phyloP scores from a whole-genome alignment of 2,113 vertebrate species.

The Geococcyx californianus region DNA sequence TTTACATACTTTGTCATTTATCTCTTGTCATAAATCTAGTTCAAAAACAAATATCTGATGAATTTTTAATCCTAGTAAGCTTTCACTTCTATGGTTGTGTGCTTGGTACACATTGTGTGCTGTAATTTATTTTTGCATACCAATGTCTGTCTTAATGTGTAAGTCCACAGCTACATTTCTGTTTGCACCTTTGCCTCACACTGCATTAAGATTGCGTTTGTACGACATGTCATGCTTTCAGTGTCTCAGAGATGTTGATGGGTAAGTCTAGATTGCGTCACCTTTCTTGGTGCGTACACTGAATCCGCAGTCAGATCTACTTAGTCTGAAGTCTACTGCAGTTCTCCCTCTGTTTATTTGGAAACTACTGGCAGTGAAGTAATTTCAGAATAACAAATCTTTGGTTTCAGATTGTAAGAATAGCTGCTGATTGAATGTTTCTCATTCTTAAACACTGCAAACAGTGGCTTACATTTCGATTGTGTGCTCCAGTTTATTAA shows the following conservation, averaged over 20 bases:
- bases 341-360: neutral
- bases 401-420: neutral
- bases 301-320: neutral
- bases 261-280: neutral
- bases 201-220: neutral
- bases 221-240: neutral
- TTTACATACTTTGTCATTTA: conserved; percentile 1
- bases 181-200: neutral
- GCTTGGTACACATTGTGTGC: neutral
- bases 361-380: neutral
- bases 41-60: neutral
- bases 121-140: neutral
- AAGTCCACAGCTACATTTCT: neutral
- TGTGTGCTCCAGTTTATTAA: neutral
- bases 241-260: neutral
- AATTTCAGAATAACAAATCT: neutral
- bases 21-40: neutral
- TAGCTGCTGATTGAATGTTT: conserved; percentile 1
- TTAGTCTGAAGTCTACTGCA: neutral
- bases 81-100: neutral
- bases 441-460: neutral
- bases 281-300: neutral
- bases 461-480: neutral
- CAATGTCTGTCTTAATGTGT: neutral
- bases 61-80: neutral